Evolutionary conservation across 1,140 invertebrate genomes (phyloP), one percentile per base, ranked within the genome.

Genomic region (Oncopeltus fasciatus): DNA sequence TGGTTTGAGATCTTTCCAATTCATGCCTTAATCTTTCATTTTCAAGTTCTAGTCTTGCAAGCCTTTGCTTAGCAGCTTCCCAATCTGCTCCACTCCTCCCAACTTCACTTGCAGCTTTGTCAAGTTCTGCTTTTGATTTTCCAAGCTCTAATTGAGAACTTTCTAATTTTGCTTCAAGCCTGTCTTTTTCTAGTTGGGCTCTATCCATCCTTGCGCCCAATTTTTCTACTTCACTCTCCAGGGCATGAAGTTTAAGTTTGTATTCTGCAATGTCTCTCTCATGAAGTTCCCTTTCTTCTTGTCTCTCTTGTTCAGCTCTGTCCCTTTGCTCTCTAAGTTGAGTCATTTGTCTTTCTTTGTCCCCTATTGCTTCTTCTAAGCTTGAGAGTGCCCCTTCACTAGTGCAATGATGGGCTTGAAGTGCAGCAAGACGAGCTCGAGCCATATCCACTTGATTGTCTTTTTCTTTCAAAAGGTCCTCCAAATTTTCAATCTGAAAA

Each of bases 371-470:
- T 77, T 98, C 94, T 76, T 98, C 94, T 20, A 98, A 78, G 67
- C 87, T 91, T 44, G 88, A 89, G 33, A 97, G 76, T 9, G 92
- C 91, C 53, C 91, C 91, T 76, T 94, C 91, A 46, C 87, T 92
- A 62, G 85, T 90, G 73, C 90, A 92, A 72, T 93, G 90, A 70
- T 94, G 90, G 8, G 89, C 88, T 78, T 94, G 91, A 83, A 94
- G 91, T 43, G 88, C 85, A 16, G 88, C 87, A 11, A 95, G 73
- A 60, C 93, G 82, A 16, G 90, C 87, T 66, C 92, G 80, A 0
- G 93, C 89, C 86, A 95, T 92, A 69, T 94, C 91, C 60, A 98
- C 88, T 78, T 97, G 92, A 73, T 95, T 94, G 74, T 98, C 95
- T 76, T 98, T 98, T 74, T 98, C 95, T 75, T 95, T 94, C 12